Conservation (phyloP, 2,888 invertebrate species). For the Cephus pygmeus region DNA sequence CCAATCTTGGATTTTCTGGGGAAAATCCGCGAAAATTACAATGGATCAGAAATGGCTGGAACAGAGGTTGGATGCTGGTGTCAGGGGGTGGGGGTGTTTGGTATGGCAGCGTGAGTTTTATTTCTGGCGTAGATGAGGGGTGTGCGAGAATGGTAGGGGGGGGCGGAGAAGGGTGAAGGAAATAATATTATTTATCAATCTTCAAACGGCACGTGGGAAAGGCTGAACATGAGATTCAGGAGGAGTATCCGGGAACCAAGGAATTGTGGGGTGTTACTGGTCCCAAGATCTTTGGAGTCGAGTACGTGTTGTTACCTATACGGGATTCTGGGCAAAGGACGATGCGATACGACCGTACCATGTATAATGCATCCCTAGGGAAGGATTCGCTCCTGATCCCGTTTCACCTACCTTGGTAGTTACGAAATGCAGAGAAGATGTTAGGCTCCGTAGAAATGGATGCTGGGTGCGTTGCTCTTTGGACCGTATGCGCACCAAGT, state of each 20-base stretch:
- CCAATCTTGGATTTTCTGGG: slow-evolving; percentile 32
- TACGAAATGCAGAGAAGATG: neutral
- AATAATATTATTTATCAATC: slow-evolving; percentile 58
- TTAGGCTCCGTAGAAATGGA: too few species aligned
- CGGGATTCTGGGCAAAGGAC: slow-evolving; percentile 11
- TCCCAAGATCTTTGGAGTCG: too few species aligned
- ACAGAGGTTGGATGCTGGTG: neutral
- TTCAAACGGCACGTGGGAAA: slow-evolving; percentile 22
- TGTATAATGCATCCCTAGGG: slow-evolving; percentile 52
- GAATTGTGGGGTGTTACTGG: too few species aligned
- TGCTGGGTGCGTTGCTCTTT: too few species aligned
- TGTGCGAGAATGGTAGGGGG: too few species aligned
- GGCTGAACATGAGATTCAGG: slow-evolving; percentile 13
- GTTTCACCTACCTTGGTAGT: slow-evolving; percentile 18
- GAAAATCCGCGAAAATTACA: slow-evolving; percentile 9
- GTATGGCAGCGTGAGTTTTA: too few species aligned
- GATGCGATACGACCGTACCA: slow-evolving; percentile 35
- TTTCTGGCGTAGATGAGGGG: neutral
- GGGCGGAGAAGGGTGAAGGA: slow-evolving; percentile 21
- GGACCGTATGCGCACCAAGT: too few species aligned
- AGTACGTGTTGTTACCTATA: too few species aligned
- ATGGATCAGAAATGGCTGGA: slow-evolving; percentile 21
- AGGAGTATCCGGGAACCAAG: too few species aligned
- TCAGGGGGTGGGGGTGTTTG: neutral
- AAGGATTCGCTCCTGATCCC: slow-evolving; percentile 41